Percentiles rank a stretch among this genome's conserved stretches.
Evolutionary conservation across 1,140 invertebrate species (phyloP).

Genomic region (Antheraea mylitta): DNA sequence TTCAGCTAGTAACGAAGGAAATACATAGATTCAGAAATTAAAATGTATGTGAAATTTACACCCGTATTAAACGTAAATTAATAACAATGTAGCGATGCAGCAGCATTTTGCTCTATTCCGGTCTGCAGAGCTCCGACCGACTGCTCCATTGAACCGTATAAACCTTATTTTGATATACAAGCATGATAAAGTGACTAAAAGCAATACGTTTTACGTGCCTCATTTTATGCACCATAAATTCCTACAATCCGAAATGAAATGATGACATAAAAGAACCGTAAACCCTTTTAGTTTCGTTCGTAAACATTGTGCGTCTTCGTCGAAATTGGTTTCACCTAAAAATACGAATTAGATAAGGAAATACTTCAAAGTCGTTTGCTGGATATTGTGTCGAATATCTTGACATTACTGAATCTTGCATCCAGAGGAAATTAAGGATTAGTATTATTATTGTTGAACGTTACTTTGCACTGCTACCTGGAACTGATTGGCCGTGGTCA

Average conservation of each 20-base stretch:
- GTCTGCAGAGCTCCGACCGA: neutral
- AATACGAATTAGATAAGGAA: neutral
- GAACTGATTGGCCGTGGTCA: no score
- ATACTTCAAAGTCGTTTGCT: neutral
- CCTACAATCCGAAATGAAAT: constrained; percentile 19
- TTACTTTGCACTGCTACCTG: no score
- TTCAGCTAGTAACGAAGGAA: no score
- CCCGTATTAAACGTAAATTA: no score
- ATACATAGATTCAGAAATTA: no score
- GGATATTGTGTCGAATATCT: neutral
- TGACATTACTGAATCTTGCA: no score
- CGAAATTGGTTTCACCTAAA: neutral
- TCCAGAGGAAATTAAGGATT: no score
- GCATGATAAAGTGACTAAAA: constrained; percentile 7
- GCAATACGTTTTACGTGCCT: constrained; percentile 16
- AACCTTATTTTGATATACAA: neutral
- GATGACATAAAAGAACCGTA: constrained; percentile 15
- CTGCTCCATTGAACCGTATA: neutral
- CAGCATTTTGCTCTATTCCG: no score
- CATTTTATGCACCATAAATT: constrained; percentile 21
- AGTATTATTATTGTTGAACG: no score
- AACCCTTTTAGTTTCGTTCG: constrained; percentile 4
- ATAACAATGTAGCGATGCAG: no score
- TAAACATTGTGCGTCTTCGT: constrained; percentile 1
- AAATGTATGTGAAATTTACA: no score